phyloP scores from a whole-genome alignment of 2,113 vertebrate species.

The Malurus elegans region DNA sequence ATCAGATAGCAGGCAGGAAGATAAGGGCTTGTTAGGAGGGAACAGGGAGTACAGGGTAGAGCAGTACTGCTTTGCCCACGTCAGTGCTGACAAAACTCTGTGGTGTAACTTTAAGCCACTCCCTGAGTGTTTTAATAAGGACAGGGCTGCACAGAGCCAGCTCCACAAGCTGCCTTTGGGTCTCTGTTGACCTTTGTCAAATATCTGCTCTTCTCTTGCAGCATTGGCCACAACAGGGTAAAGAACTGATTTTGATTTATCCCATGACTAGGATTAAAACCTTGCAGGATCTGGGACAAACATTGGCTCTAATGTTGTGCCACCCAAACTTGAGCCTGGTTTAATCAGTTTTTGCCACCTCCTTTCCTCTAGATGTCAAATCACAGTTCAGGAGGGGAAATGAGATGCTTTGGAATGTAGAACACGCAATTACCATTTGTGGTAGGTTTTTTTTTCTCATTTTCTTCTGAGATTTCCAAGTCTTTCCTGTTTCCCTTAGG shows the following conservation, averaged over 20 bases:
- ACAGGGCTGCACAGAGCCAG: neutral
- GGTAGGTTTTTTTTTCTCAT: neutral
- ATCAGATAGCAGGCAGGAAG: neutral
- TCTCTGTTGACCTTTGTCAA: neutral
- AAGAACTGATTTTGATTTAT: neutral
- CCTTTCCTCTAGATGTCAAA: neutral
- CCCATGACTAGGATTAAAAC: neutral
- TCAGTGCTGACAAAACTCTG: neutral
- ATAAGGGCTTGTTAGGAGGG: neutral
- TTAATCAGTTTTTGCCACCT: neutral
- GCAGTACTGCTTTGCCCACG: fast-evolving
- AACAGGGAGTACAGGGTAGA: neutral
- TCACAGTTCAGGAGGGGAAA: neutral
- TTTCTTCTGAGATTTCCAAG: neutral
- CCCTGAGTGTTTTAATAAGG: neutral
- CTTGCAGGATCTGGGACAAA: neutral
- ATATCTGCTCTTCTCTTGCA: neutral
- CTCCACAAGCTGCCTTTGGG: neutral
- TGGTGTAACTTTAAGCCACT: neutral
- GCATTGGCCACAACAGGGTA: fast-evolving
- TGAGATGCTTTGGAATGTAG: neutral
- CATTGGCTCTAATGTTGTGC: neutral
- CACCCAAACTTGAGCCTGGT: neutral
- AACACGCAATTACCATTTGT: neutral
- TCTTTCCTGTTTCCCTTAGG: neutral